These are phyloP conservation scores for Clitarchus hookeri DNA, from an alignment of 2,888 invertebrate genomes.

Conservation along the genomic window DNA sequence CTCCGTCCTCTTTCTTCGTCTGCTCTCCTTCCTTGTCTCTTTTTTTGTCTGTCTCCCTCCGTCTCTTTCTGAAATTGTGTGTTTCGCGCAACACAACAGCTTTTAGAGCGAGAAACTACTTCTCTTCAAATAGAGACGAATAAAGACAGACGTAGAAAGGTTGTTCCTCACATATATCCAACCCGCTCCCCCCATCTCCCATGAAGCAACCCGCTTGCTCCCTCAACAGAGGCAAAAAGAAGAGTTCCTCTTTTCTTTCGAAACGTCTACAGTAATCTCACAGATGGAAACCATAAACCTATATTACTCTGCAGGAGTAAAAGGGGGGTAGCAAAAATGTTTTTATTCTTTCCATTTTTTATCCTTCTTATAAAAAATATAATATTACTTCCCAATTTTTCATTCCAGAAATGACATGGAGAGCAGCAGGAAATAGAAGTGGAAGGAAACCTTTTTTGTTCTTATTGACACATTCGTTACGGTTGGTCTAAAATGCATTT, in stretches of 20 bases:
- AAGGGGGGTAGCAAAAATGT: slow-evolving; percentile 50
- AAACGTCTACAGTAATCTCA: slow-evolving; percentile 58
- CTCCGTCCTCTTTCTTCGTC: neutral
- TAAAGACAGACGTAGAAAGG: slow-evolving; percentile 27
- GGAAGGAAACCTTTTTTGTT: slow-evolving; percentile 16
- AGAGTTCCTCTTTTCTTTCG: slow-evolving; percentile 55
- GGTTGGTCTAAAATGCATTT: neutral
- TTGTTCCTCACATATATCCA: slow-evolving; percentile 40
- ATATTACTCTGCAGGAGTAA: slow-evolving; percentile 52
- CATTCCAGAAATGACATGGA: neutral
- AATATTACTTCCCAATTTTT: slow-evolving; percentile 52
- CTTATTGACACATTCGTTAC: neutral
- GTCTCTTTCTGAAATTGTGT: neutral
- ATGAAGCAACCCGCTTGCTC: slow-evolving; percentile 18
- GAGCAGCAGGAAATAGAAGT: slow-evolving; percentile 43
- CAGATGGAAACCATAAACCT: slow-evolving; percentile 58
- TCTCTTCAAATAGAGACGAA: slow-evolving; percentile 35
- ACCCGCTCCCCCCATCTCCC: slow-evolving; percentile 44
- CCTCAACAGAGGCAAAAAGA: slow-evolving; percentile 11
- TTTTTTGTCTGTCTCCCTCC: neutral
- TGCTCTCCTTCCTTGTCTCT: neutral
- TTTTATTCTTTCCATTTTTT: slow-evolving; percentile 51
- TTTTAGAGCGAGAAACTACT: slow-evolving; percentile 36
- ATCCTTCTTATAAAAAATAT: slow-evolving; percentile 56
- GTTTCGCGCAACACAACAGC: slow-evolving; percentile 32